Evolutionary conservation across 1,140 invertebrate species (phyloP), one percentile per base, ranked within the genome.

Genomic region (Anoplolepis gracilipes): DNA sequence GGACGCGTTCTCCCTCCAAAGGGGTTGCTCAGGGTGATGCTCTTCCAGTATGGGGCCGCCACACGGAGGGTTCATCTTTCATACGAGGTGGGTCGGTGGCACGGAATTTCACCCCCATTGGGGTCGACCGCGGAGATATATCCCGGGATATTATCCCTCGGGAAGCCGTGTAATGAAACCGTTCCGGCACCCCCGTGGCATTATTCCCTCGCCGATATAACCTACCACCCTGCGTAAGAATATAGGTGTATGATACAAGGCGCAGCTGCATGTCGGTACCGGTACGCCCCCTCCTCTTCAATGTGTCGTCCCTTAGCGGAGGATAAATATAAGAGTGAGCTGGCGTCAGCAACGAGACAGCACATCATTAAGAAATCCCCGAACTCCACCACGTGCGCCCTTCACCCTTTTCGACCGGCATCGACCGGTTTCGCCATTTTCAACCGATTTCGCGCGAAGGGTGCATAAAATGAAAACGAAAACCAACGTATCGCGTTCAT

Each of bases 151-250:
- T 93, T 92, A 92, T 93, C 91, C 92, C 92, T 87, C 86, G 88
- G 87, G 91, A 92, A 90, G 87, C 89, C 87, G 85, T 89, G 87
- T 93, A 93, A 93, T 93, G 93, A 93, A 93, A 93, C 86, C 90
- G 92, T 93, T 93, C 92, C 87, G 79, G 87, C 90, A 88, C 89
- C 90, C 90, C 87, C 86, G 65, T 76, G 79, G 85, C 79, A 88
- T 87, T 78, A 89, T 91, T 89, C 88, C 78, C 78, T 77, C 87
- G 84, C 85, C 86, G 78, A 85, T 89, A 89, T 89, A 89, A 87
- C 81, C 81, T 39, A 42, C 67, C 85, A 69, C 67, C 65, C 85
- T 67, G 75, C 69, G 53, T 81, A 85, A 85, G 88, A 59, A 87
- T 89, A 90, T 87, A 90, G 87, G 85, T 90, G 81, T 79, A 72